Evolutionary conservation across 2,797 vertebrate species (phyloP).

Genomic region (Falco columbarius): DNA sequence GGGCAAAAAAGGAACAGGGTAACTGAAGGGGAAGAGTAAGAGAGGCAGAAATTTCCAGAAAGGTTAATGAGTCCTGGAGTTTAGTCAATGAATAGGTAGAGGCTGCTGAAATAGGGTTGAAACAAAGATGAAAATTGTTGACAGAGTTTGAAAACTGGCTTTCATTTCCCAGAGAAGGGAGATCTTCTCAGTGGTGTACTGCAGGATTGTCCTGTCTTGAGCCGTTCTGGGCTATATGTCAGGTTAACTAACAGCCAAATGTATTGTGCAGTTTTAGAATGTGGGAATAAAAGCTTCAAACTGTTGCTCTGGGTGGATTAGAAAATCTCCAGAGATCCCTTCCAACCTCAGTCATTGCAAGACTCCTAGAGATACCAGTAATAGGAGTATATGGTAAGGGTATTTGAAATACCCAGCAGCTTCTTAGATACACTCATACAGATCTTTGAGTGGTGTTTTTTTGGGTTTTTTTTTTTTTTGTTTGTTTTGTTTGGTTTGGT

Average conservation of each 20-base stretch:
- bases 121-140: background rate
- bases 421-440: background rate
- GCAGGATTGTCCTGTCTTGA: background rate
- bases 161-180: background rate
- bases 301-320: background rate
- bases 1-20: background rate
- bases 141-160: background rate
- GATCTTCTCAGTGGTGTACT: background rate
- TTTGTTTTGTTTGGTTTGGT: background rate
- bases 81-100: background rate
- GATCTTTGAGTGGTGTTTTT: background rate
- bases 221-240: background rate
- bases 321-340: background rate
- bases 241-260: background rate
- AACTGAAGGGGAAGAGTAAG: background rate
- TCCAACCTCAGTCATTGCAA: background rate
- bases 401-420: background rate
- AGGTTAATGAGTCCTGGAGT: fast-evolving
- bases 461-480: background rate
- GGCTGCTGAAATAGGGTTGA: background rate
- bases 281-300: background rate
- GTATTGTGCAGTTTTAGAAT: background rate
- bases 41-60: background rate
- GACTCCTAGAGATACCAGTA: background rate
- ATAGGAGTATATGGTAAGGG: background rate